These are phyloP conservation scores for Aphidoletes aphidimyza DNA, from an alignment of 2,888 invertebrate species.

Conservation along the genomic window DNA sequence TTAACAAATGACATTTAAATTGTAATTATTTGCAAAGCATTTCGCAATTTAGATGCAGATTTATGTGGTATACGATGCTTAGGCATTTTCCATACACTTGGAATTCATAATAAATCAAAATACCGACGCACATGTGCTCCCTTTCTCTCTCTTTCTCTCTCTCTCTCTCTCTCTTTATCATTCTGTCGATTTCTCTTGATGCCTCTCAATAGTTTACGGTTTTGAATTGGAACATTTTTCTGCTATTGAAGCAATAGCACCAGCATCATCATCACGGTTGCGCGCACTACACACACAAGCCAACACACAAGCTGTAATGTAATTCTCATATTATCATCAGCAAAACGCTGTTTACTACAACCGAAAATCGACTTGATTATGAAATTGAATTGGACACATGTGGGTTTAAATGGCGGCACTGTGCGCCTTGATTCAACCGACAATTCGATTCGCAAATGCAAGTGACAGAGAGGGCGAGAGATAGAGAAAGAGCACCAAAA, in stretches of 20 bases:
- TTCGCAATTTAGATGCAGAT: background rate
- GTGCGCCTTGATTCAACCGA: too few species aligned
- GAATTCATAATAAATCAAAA: slow-evolving; percentile 20
- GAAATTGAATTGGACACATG: background rate
- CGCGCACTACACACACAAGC: background rate
- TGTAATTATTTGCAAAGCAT: background rate
- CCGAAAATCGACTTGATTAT: slow-evolving; percentile 31
- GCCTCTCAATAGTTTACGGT: too few species aligned
- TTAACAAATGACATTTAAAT: slow-evolving; percentile 3
- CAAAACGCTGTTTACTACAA: background rate
- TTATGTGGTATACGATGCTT: background rate
- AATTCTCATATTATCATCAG: background rate
- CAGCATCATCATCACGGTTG: background rate
- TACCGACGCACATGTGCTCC: background rate
- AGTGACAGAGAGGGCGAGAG: too few species aligned
- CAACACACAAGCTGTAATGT: background rate
- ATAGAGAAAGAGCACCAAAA: too few species aligned
- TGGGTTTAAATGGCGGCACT: too few species aligned
- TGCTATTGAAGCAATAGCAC: too few species aligned
- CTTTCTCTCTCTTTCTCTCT: too few species aligned
- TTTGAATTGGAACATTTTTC: background rate
- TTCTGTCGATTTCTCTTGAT: too few species aligned
- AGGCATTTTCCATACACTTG: background rate
- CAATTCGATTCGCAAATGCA: too few species aligned
- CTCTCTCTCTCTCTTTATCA: too few species aligned